A percentile compares a stretch with the other conserved stretches of the same genome.
phyloP scores from a whole-genome alignment of 2,797 vertebrate species.

The Enteromius unitaeniatus region DNA sequence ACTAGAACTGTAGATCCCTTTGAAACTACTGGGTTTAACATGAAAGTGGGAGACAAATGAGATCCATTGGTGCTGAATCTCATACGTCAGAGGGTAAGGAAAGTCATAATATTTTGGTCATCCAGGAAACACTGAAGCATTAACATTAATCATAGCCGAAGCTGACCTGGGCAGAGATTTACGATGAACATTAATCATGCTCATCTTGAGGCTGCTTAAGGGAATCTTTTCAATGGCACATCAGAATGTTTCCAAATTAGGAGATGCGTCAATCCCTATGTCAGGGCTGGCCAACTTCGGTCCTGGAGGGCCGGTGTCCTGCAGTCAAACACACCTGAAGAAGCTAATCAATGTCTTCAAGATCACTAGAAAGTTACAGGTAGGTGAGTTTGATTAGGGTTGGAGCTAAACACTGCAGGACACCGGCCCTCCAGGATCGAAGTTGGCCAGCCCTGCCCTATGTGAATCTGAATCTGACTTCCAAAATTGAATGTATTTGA shows the following conservation, averaged over 20 bases:
- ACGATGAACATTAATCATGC: background rate
- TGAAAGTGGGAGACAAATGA: background rate
- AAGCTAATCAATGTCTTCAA: too few species aligned
- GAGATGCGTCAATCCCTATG: background rate
- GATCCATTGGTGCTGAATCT: background rate
- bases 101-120: slow-evolving; percentile 33
- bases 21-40: background rate
- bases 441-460: too few species aligned
- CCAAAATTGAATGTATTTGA: background rate
- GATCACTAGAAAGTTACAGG: too few species aligned
- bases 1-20: background rate
- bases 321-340: too few species aligned
- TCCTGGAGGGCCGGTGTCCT: too few species aligned
- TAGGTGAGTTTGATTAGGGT: too few species aligned
- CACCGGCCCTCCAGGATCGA: too few species aligned
- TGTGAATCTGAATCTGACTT: background rate
- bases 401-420: too few species aligned
- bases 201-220: background rate
- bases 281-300: too few species aligned
- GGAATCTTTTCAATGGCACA: background rate
- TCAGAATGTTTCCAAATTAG: slow-evolving; percentile 33
- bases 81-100: slow-evolving; percentile 12
- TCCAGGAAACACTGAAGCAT: slow-evolving; percentile 7
- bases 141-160: slow-evolving; percentile 30
- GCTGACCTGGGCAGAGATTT: background rate